Conservation (phyloP, 2,113 vertebrate genomes). For the Paralichthys olivaceus region DNA sequence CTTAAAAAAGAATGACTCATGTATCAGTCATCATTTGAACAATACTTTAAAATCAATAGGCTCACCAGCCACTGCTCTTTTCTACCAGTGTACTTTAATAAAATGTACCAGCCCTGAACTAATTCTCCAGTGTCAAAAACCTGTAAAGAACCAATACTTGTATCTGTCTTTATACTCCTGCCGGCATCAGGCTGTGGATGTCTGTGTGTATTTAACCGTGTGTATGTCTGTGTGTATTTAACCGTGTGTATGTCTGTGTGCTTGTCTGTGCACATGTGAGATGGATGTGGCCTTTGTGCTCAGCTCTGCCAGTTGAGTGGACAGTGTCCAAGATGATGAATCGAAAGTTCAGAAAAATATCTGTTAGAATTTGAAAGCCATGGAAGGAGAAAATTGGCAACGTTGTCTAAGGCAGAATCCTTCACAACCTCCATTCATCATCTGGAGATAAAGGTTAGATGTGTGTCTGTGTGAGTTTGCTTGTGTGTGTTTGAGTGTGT, state of each 20-base stretch:
- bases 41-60: neutral
- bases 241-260: constrained; percentile 18
- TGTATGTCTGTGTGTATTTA: constrained; percentile 4
- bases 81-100: neutral
- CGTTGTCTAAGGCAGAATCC: constrained; percentile 71
- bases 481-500: constrained; percentile 6
- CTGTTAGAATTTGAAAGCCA: constrained; percentile 76
- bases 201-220: no score
- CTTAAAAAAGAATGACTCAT: neutral
- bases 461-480: constrained; percentile 5
- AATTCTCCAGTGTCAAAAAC: constrained; percentile 3
- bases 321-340: constrained; percentile 77
- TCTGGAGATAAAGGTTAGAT: constrained; percentile 75
- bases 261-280: constrained; percentile 7
- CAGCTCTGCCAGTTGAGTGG: constrained; percentile 62
- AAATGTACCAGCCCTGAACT: constrained; percentile 12
- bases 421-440: constrained; percentile 74
- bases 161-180: constrained; percentile 4
- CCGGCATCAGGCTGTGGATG: neutral
- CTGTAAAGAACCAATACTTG: neutral
- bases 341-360: constrained; percentile 78
- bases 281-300: constrained; percentile 68
- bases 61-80: constrained; percentile 8
- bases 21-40: neutral
- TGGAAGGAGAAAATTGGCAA: constrained; percentile 79